Conservation (phyloP, 2,113 vertebrate species). For the Nymphicus hollandicus region DNA sequence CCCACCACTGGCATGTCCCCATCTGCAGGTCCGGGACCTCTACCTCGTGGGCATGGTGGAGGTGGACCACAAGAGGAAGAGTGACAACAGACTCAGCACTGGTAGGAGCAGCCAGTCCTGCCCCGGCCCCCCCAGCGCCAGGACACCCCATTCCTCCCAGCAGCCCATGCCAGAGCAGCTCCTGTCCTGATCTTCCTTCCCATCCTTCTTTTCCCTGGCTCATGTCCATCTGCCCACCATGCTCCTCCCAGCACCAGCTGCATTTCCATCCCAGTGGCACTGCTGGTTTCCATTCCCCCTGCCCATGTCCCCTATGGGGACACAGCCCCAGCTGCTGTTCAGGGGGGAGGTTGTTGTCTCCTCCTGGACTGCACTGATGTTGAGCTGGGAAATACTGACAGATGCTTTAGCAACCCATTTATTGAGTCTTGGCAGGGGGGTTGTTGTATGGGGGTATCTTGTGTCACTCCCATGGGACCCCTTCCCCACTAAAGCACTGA, state of each 20-base stretch:
- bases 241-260: background rate
- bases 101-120: background rate
- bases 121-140: fast-evolving
- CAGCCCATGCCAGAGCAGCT: background rate
- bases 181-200: background rate
- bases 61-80: constrained; percentile 45
- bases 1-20: background rate
- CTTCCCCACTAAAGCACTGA: background rate
- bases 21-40: constrained; percentile 76
- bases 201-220: background rate
- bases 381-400: background rate
- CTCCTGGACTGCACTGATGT: background rate
- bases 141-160: background rate
- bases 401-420: background rate
- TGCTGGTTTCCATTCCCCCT: background rate
- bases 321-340: background rate
- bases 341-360: background rate
- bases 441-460: background rate
- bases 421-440: background rate
- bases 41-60: constrained; percentile 69
- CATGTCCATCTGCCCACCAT: fast-evolving
- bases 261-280: background rate
- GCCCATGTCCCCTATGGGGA: fast-evolving
- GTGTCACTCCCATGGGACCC: background rate
- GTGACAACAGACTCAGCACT: background rate